These are phyloP conservation scores for Zaprionus tsacasi DNA, from an alignment of 1,140 invertebrate genomes.

Conservation along the genomic window DNA sequence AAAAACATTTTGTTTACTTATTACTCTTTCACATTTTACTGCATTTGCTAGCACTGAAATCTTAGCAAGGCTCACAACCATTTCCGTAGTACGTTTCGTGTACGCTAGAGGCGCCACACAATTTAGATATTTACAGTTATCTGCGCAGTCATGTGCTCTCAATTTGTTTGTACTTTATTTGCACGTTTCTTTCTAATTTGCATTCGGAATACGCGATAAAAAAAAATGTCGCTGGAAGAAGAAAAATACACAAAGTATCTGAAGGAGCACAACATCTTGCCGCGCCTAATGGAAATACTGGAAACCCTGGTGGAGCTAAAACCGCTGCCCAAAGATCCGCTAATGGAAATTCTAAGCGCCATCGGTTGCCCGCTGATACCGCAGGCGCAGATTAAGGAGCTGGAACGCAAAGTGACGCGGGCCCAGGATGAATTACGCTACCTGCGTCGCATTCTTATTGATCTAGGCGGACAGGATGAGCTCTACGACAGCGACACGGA, in stretches of 20 bases:
- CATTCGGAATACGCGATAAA: not conserved
- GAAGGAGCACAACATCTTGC: slow-evolving; percentile 43
- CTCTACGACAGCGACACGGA: slow-evolving; percentile 64
- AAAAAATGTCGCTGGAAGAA: slow-evolving; percentile 46
- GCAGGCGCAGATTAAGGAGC: slow-evolving; percentile 64
- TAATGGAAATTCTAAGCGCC: slow-evolving; percentile 51
- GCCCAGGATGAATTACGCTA: slow-evolving; percentile 67
- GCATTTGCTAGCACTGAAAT: not conserved
- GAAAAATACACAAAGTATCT: slow-evolving; percentile 51
- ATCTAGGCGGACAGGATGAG: slow-evolving; percentile 43
- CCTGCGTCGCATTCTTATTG: slow-evolving; percentile 53
- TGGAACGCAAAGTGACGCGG: slow-evolving; percentile 61
- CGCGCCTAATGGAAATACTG: slow-evolving; percentile 50
- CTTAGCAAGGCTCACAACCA: slow-evolving; percentile 8
- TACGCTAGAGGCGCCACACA: slow-evolving; percentile 10
- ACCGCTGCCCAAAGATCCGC: slow-evolving; percentile 51
- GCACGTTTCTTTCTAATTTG: slow-evolving; percentile 4
- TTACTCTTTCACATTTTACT: not conserved
- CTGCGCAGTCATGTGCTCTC: slow-evolving; percentile 16
- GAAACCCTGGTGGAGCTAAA: slow-evolving; percentile 46
- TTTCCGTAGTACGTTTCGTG: slow-evolving; percentile 1
- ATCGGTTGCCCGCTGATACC: slow-evolving; percentile 63
- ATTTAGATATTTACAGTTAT: slow-evolving; percentile 34
- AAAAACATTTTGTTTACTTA: not conserved
- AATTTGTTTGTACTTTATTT: slow-evolving; percentile 2